Base-by-base conservation (phyloP, 2,797 vertebrate species). In the Myotis planiceps region DNA sequence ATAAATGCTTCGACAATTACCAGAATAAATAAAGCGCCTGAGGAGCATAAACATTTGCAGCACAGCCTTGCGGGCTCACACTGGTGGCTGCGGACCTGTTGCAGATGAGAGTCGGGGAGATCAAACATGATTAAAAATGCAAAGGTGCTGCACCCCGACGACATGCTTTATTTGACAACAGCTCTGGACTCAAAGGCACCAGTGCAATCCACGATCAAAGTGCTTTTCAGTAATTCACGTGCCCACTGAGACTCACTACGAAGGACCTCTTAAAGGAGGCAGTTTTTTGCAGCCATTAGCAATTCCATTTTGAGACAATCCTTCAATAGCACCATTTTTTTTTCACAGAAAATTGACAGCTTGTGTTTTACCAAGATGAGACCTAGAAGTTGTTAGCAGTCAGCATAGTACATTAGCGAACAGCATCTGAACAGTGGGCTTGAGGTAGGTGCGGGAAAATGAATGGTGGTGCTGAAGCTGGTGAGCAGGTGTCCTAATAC, bases 121-220 rank as follows among this genome's bases (percentile, higher is more conserved):
- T 51, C 39, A 93, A 96, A 86, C 65, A 34, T 51, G 65, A 97
- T 96, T 96, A 90, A 96, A 95, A 96, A 96, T 86, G 76, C 94
- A 94, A 96, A 95, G 66, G 78, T 23, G 51, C 19, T 85, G 34
- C 21, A 37, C 55, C 53, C 81, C 34, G 60, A 78, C 68, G 66
- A 29, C 79, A 95, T 4, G 32, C 58, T 92, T 80, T 68, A 68
- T 88, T 93, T 93, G 63, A 88, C 94, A 93, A 92, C 55, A 92
- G 88, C 51, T 74, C 51, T 83, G 92, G 78, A 88, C 65, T 76
- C 92, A 58, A 72, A 71, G 81, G 95, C 80, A 96, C 66, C 45
- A 49, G 21, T 12, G 80, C 53, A 86, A 95, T 95, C 95, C 93
- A 80, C 4, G 29, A 90, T 65, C 42, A 94, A 93, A 93, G 78